A percentile compares a stretch with the other conserved stretches of the same genome.
These are phyloP conservation scores for Neopipo cinnamomea DNA, from an alignment of 2,113 vertebrate species.

Conservation along the genomic window DNA sequence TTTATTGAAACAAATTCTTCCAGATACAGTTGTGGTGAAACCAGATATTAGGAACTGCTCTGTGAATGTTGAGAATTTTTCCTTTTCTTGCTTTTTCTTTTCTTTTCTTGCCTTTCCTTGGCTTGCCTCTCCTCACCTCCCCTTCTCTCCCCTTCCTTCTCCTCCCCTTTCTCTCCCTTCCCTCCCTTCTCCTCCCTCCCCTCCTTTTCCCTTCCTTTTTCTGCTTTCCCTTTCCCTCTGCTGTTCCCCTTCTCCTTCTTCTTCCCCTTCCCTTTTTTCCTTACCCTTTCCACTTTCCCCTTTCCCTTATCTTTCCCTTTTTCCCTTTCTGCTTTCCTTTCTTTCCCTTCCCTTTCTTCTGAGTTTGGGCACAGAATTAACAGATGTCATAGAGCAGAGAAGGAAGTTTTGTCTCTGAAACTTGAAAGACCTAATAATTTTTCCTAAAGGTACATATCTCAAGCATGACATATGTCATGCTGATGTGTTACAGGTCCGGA, in stretches of 20 bases:
- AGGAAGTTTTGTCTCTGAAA: neutral
- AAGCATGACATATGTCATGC: neutral
- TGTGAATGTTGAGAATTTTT: neutral
- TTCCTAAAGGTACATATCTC: neutral
- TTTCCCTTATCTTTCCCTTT: too few relatives aligned
- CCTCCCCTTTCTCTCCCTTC: rapidly evolving
- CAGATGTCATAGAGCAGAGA: neutral
- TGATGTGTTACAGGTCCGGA: neutral
- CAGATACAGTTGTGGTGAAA: neutral
- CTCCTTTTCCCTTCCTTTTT: too few relatives aligned
- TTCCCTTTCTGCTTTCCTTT: too few relatives aligned
- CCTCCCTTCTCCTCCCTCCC: too few relatives aligned
- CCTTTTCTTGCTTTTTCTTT: rapidly evolving
- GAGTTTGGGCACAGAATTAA: neutral
- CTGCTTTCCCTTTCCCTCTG: too few relatives aligned
- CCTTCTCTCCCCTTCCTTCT: rapidly evolving
- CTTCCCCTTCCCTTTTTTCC: rapidly evolving
- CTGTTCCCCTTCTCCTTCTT: rapidly evolving
- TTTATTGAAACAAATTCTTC: constrained; percentile 46
- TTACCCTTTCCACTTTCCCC: too few relatives aligned
- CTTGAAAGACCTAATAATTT: neutral
- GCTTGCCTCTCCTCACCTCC: rapidly evolving
- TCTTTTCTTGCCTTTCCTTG: rapidly evolving
- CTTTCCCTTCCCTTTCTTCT: neutral
- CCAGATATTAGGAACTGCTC: neutral